Evolutionary conservation across 2,113 vertebrate genomes (phyloP).

Genomic region (Upupa epops): DNA sequence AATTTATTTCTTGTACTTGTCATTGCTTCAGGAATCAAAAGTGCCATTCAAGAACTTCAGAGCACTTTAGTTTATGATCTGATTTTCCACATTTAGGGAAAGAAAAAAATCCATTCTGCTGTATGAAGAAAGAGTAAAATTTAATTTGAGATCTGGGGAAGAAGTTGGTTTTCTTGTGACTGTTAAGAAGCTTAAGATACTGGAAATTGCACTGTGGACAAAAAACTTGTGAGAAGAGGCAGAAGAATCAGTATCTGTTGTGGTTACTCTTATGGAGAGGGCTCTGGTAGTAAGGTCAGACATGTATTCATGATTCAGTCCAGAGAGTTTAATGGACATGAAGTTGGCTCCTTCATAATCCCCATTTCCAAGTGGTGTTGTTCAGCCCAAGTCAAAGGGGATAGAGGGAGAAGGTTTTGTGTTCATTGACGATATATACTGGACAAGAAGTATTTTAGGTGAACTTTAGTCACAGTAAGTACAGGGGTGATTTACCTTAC

Average conservation of each 20-base stretch:
- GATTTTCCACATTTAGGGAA: not conserved
- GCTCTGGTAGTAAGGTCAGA: not conserved
- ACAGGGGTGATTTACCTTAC: not conserved
- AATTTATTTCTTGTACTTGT: not conserved
- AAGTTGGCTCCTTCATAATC: not conserved
- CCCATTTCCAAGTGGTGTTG: not conserved
- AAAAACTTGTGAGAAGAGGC: not conserved
- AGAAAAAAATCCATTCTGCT: too few relatives aligned
- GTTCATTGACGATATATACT: not conserved
- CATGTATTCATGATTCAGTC: too few relatives aligned
- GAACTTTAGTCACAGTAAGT: not conserved
- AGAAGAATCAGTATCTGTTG: not conserved
- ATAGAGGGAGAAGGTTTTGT: not conserved
- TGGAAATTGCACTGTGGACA: not conserved
- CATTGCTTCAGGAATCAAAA: not conserved
- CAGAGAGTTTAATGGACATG: not conserved
- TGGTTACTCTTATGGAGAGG: not conserved
- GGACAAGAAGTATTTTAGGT: not conserved
- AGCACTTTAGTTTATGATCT: not conserved
- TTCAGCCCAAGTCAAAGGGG: not conserved
- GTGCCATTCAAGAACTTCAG: not conserved
- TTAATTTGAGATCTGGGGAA: not conserved
- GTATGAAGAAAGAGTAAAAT: not conserved
- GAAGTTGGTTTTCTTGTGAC: not conserved
- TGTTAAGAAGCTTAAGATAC: not conserved